phyloP scores from a whole-genome alignment of 2,797 vertebrate genomes.

The Amphiprion clarkii region DNA sequence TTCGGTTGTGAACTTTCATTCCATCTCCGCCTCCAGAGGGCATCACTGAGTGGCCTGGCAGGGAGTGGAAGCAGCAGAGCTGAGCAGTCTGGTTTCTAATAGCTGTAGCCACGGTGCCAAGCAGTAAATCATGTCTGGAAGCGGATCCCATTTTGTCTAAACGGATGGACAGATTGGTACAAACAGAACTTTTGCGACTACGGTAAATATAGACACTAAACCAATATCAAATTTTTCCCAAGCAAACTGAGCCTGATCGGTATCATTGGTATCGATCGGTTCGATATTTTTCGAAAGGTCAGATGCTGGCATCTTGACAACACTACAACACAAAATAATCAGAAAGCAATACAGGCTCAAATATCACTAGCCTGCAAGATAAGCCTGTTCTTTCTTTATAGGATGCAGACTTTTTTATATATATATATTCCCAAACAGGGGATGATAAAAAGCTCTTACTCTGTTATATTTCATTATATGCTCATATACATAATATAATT shows the following conservation, averaged over 20 bases:
- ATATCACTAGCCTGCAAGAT: constrained; percentile 19
- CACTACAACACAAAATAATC: constrained; percentile 25
- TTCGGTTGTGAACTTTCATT: background rate
- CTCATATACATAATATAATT: constrained; percentile 45
- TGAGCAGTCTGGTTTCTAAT: constrained; percentile 13
- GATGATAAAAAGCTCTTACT: constrained; percentile 25
- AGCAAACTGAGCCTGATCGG: background rate
- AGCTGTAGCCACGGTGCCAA: constrained; percentile 15
- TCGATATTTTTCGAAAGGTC: background rate
- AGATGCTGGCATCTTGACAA: constrained; percentile 29
- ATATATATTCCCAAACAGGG: constrained; percentile 44
- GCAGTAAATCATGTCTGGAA: constrained; percentile 26
- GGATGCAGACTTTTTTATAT: constrained; percentile 25
- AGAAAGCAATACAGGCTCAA: constrained; percentile 38
- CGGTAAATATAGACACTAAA: background rate
- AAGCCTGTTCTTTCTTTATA: constrained; percentile 16
- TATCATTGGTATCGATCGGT: no score
- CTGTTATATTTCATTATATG: constrained; percentile 15
- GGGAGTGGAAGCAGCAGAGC: background rate
- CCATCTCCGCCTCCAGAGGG: constrained; percentile 39
- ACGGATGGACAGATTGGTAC: constrained; percentile 11
- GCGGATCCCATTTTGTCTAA: constrained; percentile 13
- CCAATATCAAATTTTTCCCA: background rate
- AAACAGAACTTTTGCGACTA: background rate
- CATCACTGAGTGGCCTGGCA: constrained; percentile 10